phyloP scores from a whole-genome alignment of 2,113 vertebrate genomes.

The Carassius auratus region DNA sequence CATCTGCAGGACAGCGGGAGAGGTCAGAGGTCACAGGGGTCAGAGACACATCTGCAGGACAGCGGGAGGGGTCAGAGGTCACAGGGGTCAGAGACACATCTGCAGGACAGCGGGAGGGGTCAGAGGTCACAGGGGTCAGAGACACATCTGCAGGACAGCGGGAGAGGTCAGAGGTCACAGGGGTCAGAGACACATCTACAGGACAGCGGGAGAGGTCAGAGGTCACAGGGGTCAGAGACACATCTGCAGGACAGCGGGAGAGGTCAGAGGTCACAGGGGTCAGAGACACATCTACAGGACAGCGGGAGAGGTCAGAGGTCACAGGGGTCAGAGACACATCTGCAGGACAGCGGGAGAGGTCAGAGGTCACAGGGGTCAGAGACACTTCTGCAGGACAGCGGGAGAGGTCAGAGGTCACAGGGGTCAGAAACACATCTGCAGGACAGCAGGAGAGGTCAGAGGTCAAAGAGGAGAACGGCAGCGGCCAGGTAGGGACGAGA shows the following conservation, averaged over 20 bases:
- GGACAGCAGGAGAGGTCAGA: slow-evolving; percentile 48
- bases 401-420: slow-evolving; percentile 50
- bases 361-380: slow-evolving; percentile 21
- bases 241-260: slow-evolving; percentile 39
- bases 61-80: slow-evolving; percentile 49
- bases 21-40: slow-evolving; percentile 46
- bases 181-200: slow-evolving; percentile 26
- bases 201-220: slow-evolving; percentile 48
- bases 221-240: not conserved
- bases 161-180: slow-evolving; percentile 50
- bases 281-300: slow-evolving; percentile 26
- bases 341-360: slow-evolving; percentile 47
- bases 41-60: slow-evolving; percentile 27
- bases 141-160: slow-evolving; percentile 28
- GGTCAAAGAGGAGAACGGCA: not conserved
- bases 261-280: slow-evolving; percentile 46
- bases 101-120: slow-evolving; percentile 47
- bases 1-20: slow-evolving; percentile 39
- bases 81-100: not conserved
- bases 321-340: not conserved
- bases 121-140: slow-evolving; percentile 21
- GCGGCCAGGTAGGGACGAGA: slow-evolving; percentile 65
- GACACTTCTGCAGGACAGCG: slow-evolving; percentile 27
- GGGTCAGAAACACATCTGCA: slow-evolving; percentile 25
- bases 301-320: slow-evolving; percentile 49